phyloP scores from a whole-genome alignment of 2,888 invertebrate genomes.

The Synergus japonicus region DNA sequence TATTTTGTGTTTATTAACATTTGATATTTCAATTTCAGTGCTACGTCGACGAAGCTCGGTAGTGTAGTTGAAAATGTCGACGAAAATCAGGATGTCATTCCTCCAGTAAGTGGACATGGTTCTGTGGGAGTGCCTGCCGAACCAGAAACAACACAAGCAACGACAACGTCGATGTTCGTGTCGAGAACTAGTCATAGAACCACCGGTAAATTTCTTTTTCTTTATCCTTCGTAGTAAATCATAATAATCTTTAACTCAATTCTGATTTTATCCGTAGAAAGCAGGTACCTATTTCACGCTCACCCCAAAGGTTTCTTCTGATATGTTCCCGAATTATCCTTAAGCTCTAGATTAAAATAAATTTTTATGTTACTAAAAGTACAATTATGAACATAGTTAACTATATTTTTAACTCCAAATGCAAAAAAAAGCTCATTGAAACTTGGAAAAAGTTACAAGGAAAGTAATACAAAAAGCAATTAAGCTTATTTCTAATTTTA shows the following conservation, averaged over 20 bases:
- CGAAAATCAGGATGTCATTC: conserved; percentile 62
- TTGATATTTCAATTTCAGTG: conserved; percentile 56
- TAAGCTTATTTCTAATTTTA: neutral
- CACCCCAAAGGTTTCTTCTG: neutral
- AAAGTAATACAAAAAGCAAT: neutral
- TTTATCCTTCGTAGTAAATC: neutral
- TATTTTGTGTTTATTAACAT: neutral
- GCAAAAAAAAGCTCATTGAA: neutral
- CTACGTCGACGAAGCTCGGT: conserved; percentile 70
- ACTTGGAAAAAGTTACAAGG: neutral
- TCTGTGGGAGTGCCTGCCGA: conserved; percentile 65
- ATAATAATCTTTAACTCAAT: neutral
- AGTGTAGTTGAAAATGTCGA: conserved; percentile 66
- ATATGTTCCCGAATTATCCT: neutral
- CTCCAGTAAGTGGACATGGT: conserved; percentile 64
- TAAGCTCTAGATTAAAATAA: neutral
- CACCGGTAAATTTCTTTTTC: conserved; percentile 62
- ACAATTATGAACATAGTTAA: neutral
- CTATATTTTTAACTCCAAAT: neutral
- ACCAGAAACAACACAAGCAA: conserved; percentile 66
- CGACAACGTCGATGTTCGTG: conserved; percentile 76
- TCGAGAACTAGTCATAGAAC: conserved; percentile 73
- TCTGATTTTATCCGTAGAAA: neutral
- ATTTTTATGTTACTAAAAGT: neutral
- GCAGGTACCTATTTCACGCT: neutral